phyloP scores from a whole-genome alignment of 2,113 vertebrate species.

The Suricata suricatta region DNA sequence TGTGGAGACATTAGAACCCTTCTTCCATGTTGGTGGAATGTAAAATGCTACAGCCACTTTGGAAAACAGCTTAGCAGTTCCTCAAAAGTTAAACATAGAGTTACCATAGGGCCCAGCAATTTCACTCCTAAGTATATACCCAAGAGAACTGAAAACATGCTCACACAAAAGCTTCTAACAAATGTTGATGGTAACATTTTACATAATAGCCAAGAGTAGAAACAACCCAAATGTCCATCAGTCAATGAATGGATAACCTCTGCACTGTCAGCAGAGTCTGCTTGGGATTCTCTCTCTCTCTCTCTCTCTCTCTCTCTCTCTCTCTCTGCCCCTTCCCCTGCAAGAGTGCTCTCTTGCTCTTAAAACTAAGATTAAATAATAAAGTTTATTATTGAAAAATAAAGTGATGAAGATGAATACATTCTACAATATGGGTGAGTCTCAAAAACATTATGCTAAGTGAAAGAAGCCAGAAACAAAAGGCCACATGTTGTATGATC shows the following conservation, averaged over 20 bases:
- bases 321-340: too few species aligned
- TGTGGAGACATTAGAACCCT: not conserved
- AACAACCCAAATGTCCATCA: not conserved
- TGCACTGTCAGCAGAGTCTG: too few species aligned
- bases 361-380: not conserved
- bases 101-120: not conserved
- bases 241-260: not conserved
- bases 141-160: not conserved
- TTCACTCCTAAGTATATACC: not conserved
- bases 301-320: too few species aligned
- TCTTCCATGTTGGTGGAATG: not conserved
- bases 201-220: not conserved
- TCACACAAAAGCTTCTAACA: not conserved
- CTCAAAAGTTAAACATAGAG: not conserved
- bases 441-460: not conserved
- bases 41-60: not conserved
- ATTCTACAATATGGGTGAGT: not conserved
- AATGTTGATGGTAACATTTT: not conserved
- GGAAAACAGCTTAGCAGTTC: not conserved
- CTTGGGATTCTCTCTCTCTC: too few species aligned
- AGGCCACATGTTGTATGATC: not conserved
- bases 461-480: not conserved
- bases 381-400: not conserved
- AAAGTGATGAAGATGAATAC: not conserved
- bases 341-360: too few species aligned